phyloP scores from a whole-genome alignment of 92 coral and sea anemone species.

The Porites divaricata region DNA sequence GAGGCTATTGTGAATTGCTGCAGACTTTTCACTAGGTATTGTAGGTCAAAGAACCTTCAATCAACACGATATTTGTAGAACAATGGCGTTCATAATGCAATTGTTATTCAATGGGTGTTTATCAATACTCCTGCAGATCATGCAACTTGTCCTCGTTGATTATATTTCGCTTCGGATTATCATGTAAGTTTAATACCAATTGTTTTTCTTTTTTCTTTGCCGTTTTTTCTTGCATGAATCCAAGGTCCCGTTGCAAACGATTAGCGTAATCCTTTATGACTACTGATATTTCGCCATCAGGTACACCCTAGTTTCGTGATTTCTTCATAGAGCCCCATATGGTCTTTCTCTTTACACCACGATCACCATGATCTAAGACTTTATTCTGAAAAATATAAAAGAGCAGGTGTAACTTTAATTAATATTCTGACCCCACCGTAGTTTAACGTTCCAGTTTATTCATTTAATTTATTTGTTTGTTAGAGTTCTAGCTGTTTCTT shows the following conservation, averaged over 20 bases:
- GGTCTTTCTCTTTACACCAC: slow-evolving; percentile 13
- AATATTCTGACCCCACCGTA: not conserved
- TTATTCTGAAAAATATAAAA: slow-evolving; percentile 19
- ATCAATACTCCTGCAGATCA: not conserved
- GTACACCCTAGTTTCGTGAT: not conserved
- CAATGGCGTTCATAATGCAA: not conserved
- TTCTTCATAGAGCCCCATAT: slow-evolving; percentile 15
- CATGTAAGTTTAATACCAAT: not conserved
- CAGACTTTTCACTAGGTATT: too few species aligned
- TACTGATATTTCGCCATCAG: not conserved
- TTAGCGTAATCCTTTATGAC: not conserved
- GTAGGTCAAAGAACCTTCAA: not conserved
- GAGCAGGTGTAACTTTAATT: not conserved
- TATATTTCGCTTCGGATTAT: not conserved
- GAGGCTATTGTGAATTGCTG: too few species aligned
- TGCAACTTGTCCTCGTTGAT: not conserved
- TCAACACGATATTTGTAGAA: not conserved
- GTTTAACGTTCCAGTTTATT: too few species aligned
- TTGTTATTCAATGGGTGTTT: not conserved
- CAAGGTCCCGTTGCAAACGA: not conserved
- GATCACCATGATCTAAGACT: slow-evolving; percentile 26
- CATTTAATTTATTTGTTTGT: too few species aligned
- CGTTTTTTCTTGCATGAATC: not conserved
- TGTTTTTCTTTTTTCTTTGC: not conserved
- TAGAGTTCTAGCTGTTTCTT: too few species aligned